phyloP scores from a whole-genome alignment of 2,888 invertebrate genomes.

The Microplitis deprimator region DNA sequence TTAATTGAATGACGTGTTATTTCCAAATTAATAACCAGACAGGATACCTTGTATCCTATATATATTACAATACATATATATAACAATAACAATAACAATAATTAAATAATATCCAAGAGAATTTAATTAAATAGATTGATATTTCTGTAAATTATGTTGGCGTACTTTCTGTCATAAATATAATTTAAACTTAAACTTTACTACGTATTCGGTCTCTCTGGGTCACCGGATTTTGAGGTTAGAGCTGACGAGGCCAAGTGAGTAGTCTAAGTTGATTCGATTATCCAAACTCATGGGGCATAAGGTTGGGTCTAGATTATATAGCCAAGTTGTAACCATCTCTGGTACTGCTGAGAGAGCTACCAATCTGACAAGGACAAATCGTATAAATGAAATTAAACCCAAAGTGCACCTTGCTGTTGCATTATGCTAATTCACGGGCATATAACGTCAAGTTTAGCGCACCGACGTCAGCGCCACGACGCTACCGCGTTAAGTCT shows the following conservation, averaged over 20 bases:
- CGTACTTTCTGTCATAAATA: neutral
- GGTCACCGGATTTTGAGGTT: slow-evolving; percentile 35
- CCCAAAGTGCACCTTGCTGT: slow-evolving; percentile 50
- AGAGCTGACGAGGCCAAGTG: slow-evolving; percentile 15
- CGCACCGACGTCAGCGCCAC: slow-evolving; percentile 53
- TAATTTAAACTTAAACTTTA: neutral
- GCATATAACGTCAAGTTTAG: slow-evolving; percentile 57
- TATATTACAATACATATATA: slow-evolving; percentile 14
- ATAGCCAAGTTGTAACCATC: neutral
- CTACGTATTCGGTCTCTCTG: slow-evolving; percentile 20
- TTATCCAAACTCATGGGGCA: slow-evolving; percentile 33
- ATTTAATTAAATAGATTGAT: neutral
- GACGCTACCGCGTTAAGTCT: slow-evolving; percentile 53
- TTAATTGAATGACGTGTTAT: slow-evolving; percentile 37
- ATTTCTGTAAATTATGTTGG: no score
- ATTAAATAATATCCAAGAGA: slow-evolving; percentile 15
- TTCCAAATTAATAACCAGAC: slow-evolving; percentile 23
- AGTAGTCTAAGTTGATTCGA: slow-evolving; percentile 25
- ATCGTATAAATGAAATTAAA: slow-evolving; percentile 54
- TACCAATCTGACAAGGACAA: slow-evolving; percentile 51
- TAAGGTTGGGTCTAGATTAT: neutral
- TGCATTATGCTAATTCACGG: slow-evolving; percentile 60
- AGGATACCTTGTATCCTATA: neutral
- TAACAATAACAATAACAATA: slow-evolving; percentile 18
- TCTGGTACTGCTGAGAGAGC: slow-evolving; percentile 24